Percentiles rank a stretch among this genome's conserved stretches.
Conservation (phyloP, 1,140 invertebrate species). For the Drosophila arizonae region DNA sequence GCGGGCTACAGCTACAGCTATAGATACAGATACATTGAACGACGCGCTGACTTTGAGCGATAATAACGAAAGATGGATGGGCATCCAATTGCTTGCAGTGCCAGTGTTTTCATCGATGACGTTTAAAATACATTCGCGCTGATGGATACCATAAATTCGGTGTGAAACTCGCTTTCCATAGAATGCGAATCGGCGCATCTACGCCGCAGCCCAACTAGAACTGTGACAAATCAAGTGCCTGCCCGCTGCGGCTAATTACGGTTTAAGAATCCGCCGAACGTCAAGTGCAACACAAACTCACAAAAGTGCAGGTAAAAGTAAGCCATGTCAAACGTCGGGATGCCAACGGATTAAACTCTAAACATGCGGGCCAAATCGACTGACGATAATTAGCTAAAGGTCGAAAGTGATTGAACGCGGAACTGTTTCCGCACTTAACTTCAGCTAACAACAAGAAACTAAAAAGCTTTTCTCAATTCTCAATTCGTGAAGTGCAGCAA, state of each 20-base stretch:
- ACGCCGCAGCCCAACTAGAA: slow-evolving; percentile 18
- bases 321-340: slow-evolving; percentile 35
- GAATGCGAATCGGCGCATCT: slow-evolving; percentile 7
- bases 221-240: slow-evolving; percentile 52
- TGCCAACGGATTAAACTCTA: slow-evolving; percentile 59
- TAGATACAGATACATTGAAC: slow-evolving; percentile 34
- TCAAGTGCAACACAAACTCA: slow-evolving; percentile 25
- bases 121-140: slow-evolving; percentile 60
- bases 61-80: slow-evolving; percentile 70
- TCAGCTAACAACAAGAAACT: slow-evolving; percentile 3
- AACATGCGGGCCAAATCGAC: slow-evolving; percentile 26
- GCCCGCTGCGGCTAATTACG: slow-evolving; percentile 50
- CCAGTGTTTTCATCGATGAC: slow-evolving; percentile 67
- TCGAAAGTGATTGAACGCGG: slow-evolving; percentile 14
- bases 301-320: slow-evolving; percentile 35
- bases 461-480: slow-evolving; percentile 28
- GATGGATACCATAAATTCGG: slow-evolving; percentile 49
- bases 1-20: slow-evolving; percentile 34
- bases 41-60: slow-evolving; percentile 38
- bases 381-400: slow-evolving; percentile 33
- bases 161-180: slow-evolving; percentile 38
- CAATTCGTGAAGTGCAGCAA: slow-evolving; percentile 38
- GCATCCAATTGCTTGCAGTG: slow-evolving; percentile 60
- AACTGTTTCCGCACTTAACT: slow-evolving; percentile 35
- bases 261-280: slow-evolving; percentile 34